These are phyloP conservation scores for Nanger granti DNA, from an alignment of 2,113 vertebrate genomes.

Conservation along the genomic window DNA sequence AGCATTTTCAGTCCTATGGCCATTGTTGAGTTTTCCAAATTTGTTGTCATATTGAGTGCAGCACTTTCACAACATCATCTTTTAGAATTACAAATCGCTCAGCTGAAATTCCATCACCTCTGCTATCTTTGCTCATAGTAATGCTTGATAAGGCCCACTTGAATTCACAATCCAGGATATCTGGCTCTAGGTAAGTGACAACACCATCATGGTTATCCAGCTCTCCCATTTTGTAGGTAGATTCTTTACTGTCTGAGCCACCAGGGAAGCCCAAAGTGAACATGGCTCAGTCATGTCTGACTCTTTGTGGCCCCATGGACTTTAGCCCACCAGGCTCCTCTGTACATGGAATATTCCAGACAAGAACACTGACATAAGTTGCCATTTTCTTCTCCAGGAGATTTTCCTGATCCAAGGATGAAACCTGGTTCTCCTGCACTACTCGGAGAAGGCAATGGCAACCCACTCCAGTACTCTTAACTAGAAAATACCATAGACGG, in stretches of 20 bases:
- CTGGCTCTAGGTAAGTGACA: background rate
- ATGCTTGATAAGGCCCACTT: background rate
- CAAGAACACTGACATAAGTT: background rate
- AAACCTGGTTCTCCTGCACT: background rate
- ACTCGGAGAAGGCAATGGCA: no score
- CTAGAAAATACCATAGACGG: no score
- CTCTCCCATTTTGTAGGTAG: background rate
- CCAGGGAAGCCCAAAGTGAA: background rate
- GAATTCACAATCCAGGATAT: background rate
- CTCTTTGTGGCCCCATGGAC: accelerated
- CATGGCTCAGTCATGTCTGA: background rate
- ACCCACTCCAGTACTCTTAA: no score
- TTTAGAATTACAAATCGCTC: background rate
- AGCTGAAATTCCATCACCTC: background rate
- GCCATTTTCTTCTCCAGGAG: background rate
- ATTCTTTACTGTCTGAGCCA: background rate
- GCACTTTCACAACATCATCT: background rate
- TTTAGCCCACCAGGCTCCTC: background rate
- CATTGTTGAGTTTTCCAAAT: background rate
- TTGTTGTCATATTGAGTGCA: background rate
- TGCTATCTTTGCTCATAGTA: background rate
- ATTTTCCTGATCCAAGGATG: background rate
- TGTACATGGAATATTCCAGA: background rate
- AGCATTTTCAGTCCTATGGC: background rate
- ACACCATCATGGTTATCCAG: background rate